Evolutionary conservation across 2,797 vertebrate species (phyloP).

Genomic region (Paguma larvata): DNA sequence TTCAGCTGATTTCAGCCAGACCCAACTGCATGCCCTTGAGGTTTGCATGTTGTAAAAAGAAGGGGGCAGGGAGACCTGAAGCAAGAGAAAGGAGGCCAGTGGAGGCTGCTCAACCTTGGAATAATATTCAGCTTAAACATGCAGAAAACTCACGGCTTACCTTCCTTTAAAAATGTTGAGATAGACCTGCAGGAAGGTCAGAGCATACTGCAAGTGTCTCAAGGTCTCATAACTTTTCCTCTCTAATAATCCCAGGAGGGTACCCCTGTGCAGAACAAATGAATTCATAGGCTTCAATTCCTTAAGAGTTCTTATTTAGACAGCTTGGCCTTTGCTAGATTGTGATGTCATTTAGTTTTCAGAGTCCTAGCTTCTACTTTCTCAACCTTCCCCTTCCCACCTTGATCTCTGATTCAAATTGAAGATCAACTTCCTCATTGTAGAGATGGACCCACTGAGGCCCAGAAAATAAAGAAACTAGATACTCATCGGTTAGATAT

Average conservation of each 20-base stretch:
- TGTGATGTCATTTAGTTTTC: not conserved
- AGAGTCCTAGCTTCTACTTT: not conserved
- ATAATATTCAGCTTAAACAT: not conserved
- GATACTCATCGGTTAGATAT: not conserved
- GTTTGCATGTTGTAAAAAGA: not conserved
- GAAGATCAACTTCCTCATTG: not conserved
- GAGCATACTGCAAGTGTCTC: not conserved
- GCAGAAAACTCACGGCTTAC: not conserved
- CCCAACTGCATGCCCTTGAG: conserved; percentile 74
- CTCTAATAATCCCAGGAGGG: not conserved
- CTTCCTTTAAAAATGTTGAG: not conserved
- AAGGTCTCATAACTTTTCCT: not conserved
- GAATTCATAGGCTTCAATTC: not conserved
- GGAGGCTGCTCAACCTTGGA: not conserved
- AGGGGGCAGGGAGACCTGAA: not conserved
- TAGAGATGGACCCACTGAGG: not conserved
- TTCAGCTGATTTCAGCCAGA: conserved; percentile 56
- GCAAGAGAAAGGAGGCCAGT: not conserved
- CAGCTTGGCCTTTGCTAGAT: not conserved
- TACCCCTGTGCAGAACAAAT: not conserved
- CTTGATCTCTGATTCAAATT: not conserved
- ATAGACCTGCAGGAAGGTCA: not conserved
- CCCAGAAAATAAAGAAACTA: not conserved
- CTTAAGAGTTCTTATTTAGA: not conserved
- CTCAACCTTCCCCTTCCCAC: not conserved